Conservation (phyloP, 1,140 invertebrate species). For the Charaxes varanes region DNA sequence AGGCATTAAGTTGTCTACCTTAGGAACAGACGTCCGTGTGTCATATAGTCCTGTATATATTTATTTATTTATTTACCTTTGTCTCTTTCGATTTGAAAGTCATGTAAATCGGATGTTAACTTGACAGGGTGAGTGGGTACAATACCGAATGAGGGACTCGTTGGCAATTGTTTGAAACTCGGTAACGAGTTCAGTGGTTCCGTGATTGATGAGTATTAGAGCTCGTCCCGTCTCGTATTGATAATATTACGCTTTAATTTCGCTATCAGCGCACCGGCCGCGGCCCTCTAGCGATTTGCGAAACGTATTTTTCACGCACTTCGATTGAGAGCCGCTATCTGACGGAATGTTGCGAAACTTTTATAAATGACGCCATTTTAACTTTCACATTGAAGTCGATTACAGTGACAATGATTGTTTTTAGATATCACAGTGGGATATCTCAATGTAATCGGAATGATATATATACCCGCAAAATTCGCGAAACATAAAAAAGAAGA, state of each 20-base stretch:
- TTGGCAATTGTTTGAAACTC: constrained; percentile 54
- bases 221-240: constrained; percentile 36
- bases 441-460: too few relatives aligned
- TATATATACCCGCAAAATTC: too few relatives aligned
- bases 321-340: constrained; percentile 10
- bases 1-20: too few relatives aligned
- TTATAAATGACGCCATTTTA: constrained; percentile 1
- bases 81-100: too few relatives aligned
- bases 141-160: constrained; percentile 24
- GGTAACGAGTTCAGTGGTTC: constrained; percentile 56
- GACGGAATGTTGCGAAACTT: constrained; percentile 2
- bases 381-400: constrained; percentile 4
- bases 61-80: too few relatives aligned
- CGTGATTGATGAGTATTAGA: constrained; percentile 57
- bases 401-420: too few relatives aligned
- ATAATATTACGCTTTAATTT: constrained; percentile 59
- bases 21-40: too few relatives aligned
- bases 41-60: too few relatives aligned
- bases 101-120: too few relatives aligned
- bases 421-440: too few relatives aligned
- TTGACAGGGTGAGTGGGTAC: constrained; percentile 13
- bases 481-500: too few relatives aligned
- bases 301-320: constrained; percentile 30
- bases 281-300: constrained; percentile 26
- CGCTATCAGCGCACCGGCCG: constrained; percentile 30